These are phyloP conservation scores for Lophochroa leadbeateri DNA, from an alignment of 2,113 vertebrate species.

Conservation along the genomic window DNA sequence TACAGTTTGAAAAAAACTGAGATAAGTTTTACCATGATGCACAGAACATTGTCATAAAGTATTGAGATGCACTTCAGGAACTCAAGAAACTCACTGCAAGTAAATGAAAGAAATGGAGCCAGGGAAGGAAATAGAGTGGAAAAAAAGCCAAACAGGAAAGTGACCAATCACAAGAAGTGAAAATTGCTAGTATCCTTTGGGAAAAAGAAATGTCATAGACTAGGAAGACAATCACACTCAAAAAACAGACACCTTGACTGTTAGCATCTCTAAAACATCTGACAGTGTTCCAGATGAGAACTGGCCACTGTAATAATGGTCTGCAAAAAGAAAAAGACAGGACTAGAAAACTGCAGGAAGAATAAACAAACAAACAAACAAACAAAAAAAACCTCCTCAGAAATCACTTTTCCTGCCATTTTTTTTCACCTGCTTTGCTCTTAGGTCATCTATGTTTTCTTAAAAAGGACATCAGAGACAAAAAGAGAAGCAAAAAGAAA, in stretches of 20 bases:
- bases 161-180: neutral
- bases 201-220: neutral
- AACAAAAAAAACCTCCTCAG: neutral
- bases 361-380: neutral
- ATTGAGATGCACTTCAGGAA: neutral
- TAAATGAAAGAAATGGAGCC: neutral
- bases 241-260: neutral
- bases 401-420: neutral
- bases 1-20: neutral
- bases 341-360: neutral
- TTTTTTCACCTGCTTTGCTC: neutral
- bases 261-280: neutral
- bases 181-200: neutral
- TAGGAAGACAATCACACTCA: neutral
- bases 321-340: neutral
- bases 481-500: neutral
- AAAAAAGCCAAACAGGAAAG: neutral
- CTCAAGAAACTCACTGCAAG: neutral
- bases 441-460: neutral
- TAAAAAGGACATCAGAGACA: neutral
- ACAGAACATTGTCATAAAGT: neutral
- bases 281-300: neutral
- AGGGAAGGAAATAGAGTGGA: neutral
- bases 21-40: neutral
- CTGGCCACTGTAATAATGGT: neutral